These are phyloP conservation scores for Pterophyllum scalare DNA, from an alignment of 2,113 vertebrate species.

Conservation along the genomic window DNA sequence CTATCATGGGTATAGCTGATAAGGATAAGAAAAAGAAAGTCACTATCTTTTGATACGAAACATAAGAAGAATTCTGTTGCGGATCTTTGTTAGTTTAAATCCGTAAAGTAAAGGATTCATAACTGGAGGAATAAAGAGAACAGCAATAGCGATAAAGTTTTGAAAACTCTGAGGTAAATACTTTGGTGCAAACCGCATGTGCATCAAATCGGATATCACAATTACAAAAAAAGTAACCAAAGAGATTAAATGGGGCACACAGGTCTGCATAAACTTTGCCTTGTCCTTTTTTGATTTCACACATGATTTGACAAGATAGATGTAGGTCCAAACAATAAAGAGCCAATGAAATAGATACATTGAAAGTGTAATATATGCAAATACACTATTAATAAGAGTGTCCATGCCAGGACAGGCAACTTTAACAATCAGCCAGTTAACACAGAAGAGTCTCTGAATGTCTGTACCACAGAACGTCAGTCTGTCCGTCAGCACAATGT, in stretches of 20 bases:
- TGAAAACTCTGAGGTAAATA: conserved; percentile 1
- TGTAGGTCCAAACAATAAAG: conserved; percentile 22
- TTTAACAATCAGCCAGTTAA: conserved; percentile 21
- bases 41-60: neutral
- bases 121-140: conserved; percentile 5
- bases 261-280: conserved; percentile 23
- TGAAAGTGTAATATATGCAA: neutral
- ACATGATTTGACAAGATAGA: conserved; percentile 5
- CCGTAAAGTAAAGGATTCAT: conserved; percentile 21
- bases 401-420: neutral
- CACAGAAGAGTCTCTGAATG: conserved; percentile 14
- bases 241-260: conserved; percentile 2
- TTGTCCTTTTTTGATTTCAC: neutral
- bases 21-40: neutral
- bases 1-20: neutral
- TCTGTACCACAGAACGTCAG: neutral
- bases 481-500: neutral
- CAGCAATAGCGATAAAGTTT: conserved; percentile 1
- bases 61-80: neutral
- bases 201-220: conserved; percentile 18
- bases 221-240: neutral
- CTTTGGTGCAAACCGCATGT: conserved; percentile 1
- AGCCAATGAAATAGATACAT: neutral
- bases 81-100: conserved; percentile 17
- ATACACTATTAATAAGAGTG: neutral